A percentile compares a stretch with the other conserved stretches of the same genome.
phyloP scores from a whole-genome alignment of 1,140 invertebrate genomes.

The Apis florea region DNA sequence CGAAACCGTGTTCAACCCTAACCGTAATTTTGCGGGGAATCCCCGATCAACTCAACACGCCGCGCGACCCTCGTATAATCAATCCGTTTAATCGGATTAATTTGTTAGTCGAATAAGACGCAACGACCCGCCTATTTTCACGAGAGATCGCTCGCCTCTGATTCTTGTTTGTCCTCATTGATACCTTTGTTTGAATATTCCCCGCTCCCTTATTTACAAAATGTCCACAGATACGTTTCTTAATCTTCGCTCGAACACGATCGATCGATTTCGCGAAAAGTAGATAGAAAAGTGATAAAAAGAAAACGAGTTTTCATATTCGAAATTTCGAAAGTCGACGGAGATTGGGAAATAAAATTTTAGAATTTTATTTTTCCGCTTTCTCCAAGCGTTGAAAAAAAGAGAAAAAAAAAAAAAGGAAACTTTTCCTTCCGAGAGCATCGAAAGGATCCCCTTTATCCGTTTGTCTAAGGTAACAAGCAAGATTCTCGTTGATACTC shows the following conservation, averaged over 20 bases:
- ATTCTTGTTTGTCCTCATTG: constrained; percentile 43
- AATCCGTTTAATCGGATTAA: constrained; percentile 54
- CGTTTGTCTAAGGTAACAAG: constrained; percentile 25
- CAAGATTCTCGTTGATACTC: constrained; percentile 49
- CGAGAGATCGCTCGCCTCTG: constrained; percentile 25
- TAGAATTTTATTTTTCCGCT: too few species aligned
- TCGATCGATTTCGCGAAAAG: too few species aligned
- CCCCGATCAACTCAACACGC: constrained; percentile 46
- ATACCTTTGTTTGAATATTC: constrained; percentile 36
- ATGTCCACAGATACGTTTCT: constrained; percentile 35
- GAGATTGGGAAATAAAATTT: too few species aligned
- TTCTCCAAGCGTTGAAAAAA: background rate
- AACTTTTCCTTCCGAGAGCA: background rate
- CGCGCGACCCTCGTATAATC: constrained; percentile 47
- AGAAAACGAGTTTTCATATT: too few species aligned
- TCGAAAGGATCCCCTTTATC: constrained; percentile 14
- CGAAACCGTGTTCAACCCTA: constrained; percentile 21
- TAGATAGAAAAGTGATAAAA: too few species aligned
- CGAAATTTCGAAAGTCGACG: too few species aligned
- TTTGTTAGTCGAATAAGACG: constrained; percentile 50
- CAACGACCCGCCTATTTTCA: constrained; percentile 42
- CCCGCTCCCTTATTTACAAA: constrained; percentile 5
- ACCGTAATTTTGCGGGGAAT: constrained; percentile 41
- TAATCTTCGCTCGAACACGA: too few species aligned
- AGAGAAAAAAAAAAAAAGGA: too few species aligned